phyloP scores from a whole-genome alignment of 2,797 vertebrate species.

The Menidia menidia region DNA sequence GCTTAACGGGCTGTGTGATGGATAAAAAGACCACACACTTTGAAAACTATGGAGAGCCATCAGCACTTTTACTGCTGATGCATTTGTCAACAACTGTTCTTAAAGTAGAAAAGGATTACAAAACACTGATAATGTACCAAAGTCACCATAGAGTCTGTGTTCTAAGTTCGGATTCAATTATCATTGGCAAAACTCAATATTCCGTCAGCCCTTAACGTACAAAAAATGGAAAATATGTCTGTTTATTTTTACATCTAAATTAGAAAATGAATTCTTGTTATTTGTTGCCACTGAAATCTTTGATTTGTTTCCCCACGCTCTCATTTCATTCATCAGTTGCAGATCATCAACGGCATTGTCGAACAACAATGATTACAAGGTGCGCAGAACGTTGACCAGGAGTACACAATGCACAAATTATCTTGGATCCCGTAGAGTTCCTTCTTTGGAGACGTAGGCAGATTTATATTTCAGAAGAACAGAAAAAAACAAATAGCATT shows the following conservation, averaged over 20 bases:
- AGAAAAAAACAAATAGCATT: conserved; percentile 14
- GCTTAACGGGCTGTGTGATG: conserved; percentile 39
- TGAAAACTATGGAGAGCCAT: conserved; percentile 10
- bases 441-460: background rate
- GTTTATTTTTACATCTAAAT: background rate
- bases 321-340: conserved; percentile 2
- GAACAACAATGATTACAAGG: conserved; percentile 14
- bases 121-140: background rate
- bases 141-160: background rate
- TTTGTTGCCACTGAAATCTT: background rate
- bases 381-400: conserved; percentile 5
- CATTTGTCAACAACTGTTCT: conserved; percentile 6
- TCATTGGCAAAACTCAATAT: background rate
- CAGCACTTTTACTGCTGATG: background rate
- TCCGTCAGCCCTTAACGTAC: background rate
- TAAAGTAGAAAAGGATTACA: conserved; percentile 8
- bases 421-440: background rate
- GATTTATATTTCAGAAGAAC: conserved; percentile 5
- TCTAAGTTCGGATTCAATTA: background rate
- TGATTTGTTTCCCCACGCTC: conserved; percentile 4
- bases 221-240: background rate
- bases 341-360: conserved; percentile 14
- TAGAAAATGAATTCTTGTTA: background rate
- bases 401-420: background rate
- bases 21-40: conserved; percentile 15